Evolutionary conservation across 2,888 invertebrate species (phyloP).

Genomic region (Melinopterus prodromus): DNA sequence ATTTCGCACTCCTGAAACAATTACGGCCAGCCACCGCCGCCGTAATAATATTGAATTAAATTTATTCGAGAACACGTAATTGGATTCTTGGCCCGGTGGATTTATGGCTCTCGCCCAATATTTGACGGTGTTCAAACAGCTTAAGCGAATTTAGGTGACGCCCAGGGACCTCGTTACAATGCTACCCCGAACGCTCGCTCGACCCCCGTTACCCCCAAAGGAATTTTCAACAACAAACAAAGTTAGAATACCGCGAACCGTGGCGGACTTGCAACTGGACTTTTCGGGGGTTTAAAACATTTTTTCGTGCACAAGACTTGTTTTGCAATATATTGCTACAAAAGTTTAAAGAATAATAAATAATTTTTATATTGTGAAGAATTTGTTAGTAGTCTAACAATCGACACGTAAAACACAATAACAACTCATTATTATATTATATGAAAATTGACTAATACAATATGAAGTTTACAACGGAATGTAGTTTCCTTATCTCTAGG

Average conservation of each 20-base stretch:
- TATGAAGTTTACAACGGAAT: no score
- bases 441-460: no score
- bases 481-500: no score
- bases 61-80: slow-evolving; percentile 14
- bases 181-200: background rate
- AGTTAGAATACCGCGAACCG: background rate
- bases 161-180: slow-evolving; percentile 14
- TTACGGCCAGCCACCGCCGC: background rate
- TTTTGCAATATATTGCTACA: background rate
- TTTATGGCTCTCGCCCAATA: slow-evolving; percentile 15
- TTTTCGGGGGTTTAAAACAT: background rate
- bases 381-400: no score
- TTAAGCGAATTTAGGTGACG: slow-evolving; percentile 26
- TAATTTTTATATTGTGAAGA: no score
- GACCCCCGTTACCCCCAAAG: background rate
- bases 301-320: background rate
- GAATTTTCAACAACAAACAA: slow-evolving; percentile 4
- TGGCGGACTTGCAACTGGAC: background rate
- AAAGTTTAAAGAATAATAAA: no score
- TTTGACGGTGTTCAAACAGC: slow-evolving; percentile 18
- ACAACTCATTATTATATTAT: no score
- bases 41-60: slow-evolving; percentile 8
- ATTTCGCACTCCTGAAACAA: background rate
- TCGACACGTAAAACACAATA: no score
- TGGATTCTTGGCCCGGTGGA: slow-evolving; percentile 11